Evolutionary conservation across 1,140 invertebrate species (phyloP).

Genomic region (Pseudomyrmex concolor): DNA sequence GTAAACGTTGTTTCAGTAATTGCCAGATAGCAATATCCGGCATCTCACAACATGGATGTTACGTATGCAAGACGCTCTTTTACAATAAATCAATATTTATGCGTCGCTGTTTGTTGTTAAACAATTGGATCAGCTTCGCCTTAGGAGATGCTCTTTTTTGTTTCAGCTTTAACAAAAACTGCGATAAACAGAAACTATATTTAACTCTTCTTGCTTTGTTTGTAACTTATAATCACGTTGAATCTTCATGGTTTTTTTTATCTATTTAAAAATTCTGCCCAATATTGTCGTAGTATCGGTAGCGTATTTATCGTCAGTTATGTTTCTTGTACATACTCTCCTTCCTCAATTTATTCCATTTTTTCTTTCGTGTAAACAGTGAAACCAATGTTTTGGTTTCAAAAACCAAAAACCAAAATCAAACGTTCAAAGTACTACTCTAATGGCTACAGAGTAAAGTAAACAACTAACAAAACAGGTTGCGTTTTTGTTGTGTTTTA

Average conservation of each 20-base stretch:
- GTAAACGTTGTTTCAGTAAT: constrained; percentile 25
- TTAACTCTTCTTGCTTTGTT: background rate
- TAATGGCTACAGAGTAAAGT: constrained; percentile 14
- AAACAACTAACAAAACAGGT: background rate
- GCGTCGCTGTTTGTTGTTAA: constrained; percentile 16
- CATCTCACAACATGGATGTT: background rate
- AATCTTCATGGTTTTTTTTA: background rate
- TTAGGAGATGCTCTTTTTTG: constrained; percentile 14
- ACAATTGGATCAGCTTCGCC: background rate
- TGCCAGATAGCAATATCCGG: constrained; percentile 16
- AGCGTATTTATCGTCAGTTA: constrained; percentile 24
- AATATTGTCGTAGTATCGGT: background rate
- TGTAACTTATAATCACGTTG: background rate
- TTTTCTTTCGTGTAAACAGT: constrained; percentile 19
- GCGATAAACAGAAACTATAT: background rate
- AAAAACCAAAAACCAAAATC: constrained; percentile 21
- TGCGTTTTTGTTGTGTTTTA: too few relatives aligned
- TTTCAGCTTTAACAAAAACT: constrained; percentile 22
- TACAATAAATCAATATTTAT: constrained; percentile 52
- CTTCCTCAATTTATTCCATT: constrained; percentile 23
- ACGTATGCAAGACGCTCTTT: constrained; percentile 14
- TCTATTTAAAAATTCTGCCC: background rate
- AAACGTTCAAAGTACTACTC: constrained; percentile 6
- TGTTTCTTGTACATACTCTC: background rate
- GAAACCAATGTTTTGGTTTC: background rate